These are phyloP conservation scores for Caenorhabditis sp. DNA, from an alignment of 2,888 invertebrate species.

Conservation along the genomic window DNA sequence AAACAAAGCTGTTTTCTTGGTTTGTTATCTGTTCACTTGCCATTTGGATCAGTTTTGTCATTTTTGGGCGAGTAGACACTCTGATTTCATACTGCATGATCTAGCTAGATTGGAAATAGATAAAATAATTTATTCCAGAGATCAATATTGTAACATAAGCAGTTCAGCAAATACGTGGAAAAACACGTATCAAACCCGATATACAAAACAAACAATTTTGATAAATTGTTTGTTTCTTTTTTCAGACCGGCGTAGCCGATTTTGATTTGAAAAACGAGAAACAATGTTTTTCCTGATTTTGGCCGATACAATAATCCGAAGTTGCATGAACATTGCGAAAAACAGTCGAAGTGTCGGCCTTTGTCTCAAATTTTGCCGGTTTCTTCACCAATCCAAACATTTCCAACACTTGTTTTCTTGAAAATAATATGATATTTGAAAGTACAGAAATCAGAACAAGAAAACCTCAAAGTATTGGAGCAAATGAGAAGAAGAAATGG, in stretches of 20 bases:
- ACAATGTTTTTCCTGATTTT: background rate
- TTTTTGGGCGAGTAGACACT: too few species aligned
- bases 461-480: constrained; percentile 60
- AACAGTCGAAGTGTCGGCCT: constrained; percentile 14
- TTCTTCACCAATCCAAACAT: constrained; percentile 21
- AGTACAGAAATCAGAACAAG: background rate
- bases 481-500: constrained; percentile 64
- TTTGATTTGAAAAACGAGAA: background rate
- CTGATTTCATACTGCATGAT: too few species aligned
- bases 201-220: constrained; percentile 12
- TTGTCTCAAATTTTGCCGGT: constrained; percentile 20
- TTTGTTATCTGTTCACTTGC: too few species aligned
- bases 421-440: background rate
- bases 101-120: too few species aligned
- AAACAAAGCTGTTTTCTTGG: too few species aligned
- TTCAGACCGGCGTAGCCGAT: background rate
- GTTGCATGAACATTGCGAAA: constrained; percentile 35
- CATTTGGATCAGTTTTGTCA: too few species aligned
- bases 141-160: constrained; percentile 6
- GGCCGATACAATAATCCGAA: constrained; percentile 12
- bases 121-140: constrained; percentile 6
- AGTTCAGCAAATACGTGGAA: background rate
- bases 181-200: constrained; percentile 15
- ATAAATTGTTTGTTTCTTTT: constrained; percentile 22
- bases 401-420: constrained; percentile 31